Evolutionary conservation across 2,797 vertebrate genomes (phyloP).

Genomic region (Melanotaenia trifasciata): DNA sequence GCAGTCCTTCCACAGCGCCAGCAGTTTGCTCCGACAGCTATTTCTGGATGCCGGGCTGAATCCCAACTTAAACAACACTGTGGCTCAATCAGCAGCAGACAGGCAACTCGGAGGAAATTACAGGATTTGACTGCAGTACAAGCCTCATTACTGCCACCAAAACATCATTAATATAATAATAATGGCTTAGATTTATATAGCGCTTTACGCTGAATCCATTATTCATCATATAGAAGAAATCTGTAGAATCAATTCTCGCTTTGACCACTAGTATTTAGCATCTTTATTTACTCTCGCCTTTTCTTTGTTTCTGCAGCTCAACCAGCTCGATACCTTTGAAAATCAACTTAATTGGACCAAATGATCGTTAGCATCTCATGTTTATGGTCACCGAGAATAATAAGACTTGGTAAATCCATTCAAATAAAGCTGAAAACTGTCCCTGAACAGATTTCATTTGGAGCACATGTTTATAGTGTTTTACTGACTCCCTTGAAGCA

Average conservation of each 20-base stretch:
- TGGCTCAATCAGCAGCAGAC: conserved; percentile 51
- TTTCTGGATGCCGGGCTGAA: conserved; percentile 58
- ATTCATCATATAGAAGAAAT: too few relatives aligned
- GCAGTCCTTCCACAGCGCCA: conserved; percentile 34
- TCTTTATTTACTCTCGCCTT: neutral
- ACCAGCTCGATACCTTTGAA: neutral
- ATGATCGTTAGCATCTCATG: neutral
- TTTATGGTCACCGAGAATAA: neutral
- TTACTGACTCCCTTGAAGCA: too few relatives aligned
- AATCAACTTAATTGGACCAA: neutral
- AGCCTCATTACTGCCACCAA: conserved; percentile 16
- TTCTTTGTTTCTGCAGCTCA: neutral
- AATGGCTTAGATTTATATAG: neutral
- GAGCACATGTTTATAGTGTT: neutral
- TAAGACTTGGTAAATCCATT: neutral
- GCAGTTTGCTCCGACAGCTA: conserved; percentile 43
- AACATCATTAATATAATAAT: neutral
- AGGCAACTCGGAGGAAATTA: conserved; percentile 38
- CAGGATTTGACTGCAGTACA: conserved; percentile 32
- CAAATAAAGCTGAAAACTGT: neutral
- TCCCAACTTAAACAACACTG: conserved; percentile 46
- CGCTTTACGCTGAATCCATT: too few relatives aligned
- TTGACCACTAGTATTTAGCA: neutral
- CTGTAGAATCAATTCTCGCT: conserved; percentile 1
- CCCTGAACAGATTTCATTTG: neutral